phyloP scores from a whole-genome alignment of 2,113 vertebrate genomes.

The Pseudopodoces humilis region DNA sequence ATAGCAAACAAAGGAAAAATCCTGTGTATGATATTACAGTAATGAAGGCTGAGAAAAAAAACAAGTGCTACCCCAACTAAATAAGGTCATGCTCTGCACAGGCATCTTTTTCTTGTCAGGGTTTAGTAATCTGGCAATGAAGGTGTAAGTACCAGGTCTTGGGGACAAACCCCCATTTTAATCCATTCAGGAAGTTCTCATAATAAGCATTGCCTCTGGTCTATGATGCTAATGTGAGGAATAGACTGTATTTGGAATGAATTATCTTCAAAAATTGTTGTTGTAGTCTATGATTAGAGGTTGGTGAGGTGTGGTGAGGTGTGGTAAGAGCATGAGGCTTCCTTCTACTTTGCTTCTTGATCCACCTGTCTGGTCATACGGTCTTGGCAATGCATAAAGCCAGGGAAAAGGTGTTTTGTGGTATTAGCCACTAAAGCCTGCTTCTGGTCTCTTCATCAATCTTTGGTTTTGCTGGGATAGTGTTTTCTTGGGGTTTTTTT shows the following conservation, averaged over 20 bases:
- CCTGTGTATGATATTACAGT: constrained; percentile 12
- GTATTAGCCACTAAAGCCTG: background rate
- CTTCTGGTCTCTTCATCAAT: background rate
- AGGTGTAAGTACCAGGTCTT: background rate
- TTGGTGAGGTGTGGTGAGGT: background rate
- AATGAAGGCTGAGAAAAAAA: constrained; percentile 33
- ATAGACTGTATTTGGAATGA: background rate
- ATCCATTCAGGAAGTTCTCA: background rate
- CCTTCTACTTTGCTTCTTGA: background rate
- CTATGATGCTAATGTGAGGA: background rate
- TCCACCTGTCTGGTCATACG: background rate
- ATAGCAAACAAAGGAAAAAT: constrained; percentile 54
- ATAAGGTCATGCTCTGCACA: background rate
- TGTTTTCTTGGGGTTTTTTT: rapidly evolving
- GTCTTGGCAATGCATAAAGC: background rate
- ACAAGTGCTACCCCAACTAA: background rate
- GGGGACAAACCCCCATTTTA: background rate
- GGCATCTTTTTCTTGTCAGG: background rate
- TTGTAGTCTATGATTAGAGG: background rate
- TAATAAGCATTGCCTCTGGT: background rate
- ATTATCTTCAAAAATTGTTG: background rate
- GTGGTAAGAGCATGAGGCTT: background rate
- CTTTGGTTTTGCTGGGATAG: background rate
- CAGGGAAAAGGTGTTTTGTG: background rate
- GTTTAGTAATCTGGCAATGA: background rate